Base-by-base conservation (phyloP, 2,113 vertebrate genomes). In the Sitta europaea region DNA sequence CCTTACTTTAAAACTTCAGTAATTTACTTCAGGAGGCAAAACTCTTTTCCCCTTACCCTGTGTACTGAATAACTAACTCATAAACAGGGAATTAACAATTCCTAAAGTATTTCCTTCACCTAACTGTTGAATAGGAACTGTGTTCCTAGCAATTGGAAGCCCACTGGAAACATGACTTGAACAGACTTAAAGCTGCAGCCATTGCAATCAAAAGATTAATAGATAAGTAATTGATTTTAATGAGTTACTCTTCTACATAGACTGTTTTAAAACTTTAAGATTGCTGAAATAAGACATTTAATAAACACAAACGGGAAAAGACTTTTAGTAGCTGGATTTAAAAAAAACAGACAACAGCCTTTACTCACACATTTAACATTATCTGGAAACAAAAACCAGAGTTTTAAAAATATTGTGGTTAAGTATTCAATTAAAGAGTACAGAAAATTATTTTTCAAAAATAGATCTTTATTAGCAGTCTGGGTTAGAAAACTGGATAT, bases 391-490 rank as follows among this genome's bases (percentile, higher is more conserved):
- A 78, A 33, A 50, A 50, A 65, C 2, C 42, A 29, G 3, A 10
- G 8, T 40, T 75, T 63, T 24, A 68, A 48, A 85, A 85, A 55
- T 50, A 57, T 25, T 65, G 16, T 12, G 51, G 20, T 42, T 65
- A 65, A 9, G 19, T 76, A 6, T 75, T 57, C 1, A 1, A 61
- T 35, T 51, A 51, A 58, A 66, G 35, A 66, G 14, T 24, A 65
- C 11, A 54, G 36, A 65, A 83, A 79, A 82, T 48, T 45, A 9
- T 77, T 91, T 81, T 95, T 80, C 6, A 66, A 86, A 92, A 80
- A 83, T 54, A 94, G 23, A 21, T 55, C 50, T 88, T 94, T 93
- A 92, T 88, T 96, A 80, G 24, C 68, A 90, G 22, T 51, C 29
- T 84, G 47, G 10, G 25, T 70, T 53, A 38, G 50, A 81, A 33